Evolutionary conservation across 2,888 invertebrate species (phyloP).

Genomic region (Trichopoda pennipes): DNA sequence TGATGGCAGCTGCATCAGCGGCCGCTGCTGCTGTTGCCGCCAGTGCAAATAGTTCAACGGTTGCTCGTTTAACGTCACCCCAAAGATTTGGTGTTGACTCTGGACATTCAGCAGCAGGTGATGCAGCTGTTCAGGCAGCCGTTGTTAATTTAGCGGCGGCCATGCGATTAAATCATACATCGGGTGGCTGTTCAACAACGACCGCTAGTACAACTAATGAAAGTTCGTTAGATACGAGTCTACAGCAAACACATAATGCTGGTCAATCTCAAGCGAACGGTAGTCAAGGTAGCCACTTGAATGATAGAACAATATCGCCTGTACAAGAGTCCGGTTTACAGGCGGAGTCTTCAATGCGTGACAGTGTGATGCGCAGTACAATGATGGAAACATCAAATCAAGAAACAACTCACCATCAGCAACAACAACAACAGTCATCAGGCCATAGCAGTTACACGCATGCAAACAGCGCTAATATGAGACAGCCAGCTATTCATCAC

Average conservation of each 20-base stretch:
- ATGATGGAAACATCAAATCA: slow-evolving; percentile 79
- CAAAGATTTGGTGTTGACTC: slow-evolving; percentile 79
- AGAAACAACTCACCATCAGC: slow-evolving; percentile 60
- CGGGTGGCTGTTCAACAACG: slow-evolving; percentile 59
- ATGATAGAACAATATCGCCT: slow-evolving; percentile 59
- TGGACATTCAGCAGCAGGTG: slow-evolving; percentile 81
- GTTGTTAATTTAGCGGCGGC: slow-evolving; percentile 89
- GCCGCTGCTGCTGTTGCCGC: slow-evolving; percentile 77
- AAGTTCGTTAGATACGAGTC: slow-evolving; percentile 16
- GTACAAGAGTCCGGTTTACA: slow-evolving; percentile 70
- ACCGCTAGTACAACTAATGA: slow-evolving; percentile 12
- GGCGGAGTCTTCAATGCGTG: slow-evolving; percentile 81
- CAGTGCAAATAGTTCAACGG: slow-evolving; percentile 62
- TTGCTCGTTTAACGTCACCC: slow-evolving; percentile 74
- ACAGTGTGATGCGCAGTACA: slow-evolving; percentile 81
- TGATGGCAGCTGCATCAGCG: slow-evolving; percentile 84
- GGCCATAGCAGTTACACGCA: slow-evolving; percentile 34
- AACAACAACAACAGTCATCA: slow-evolving; percentile 68
- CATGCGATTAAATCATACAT: slow-evolving; percentile 84
- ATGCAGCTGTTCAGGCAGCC: slow-evolving; percentile 86
- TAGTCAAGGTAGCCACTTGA: slow-evolving; percentile 47
- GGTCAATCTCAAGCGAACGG: slow-evolving; percentile 38
- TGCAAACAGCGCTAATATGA: slow-evolving; percentile 65
- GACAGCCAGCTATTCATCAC: slow-evolving; percentile 72
- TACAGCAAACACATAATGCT: slow-evolving; percentile 64